Base-by-base conservation (phyloP, 2,888 invertebrate genomes). In the Rhopalosiphum nymphaeae region DNA sequence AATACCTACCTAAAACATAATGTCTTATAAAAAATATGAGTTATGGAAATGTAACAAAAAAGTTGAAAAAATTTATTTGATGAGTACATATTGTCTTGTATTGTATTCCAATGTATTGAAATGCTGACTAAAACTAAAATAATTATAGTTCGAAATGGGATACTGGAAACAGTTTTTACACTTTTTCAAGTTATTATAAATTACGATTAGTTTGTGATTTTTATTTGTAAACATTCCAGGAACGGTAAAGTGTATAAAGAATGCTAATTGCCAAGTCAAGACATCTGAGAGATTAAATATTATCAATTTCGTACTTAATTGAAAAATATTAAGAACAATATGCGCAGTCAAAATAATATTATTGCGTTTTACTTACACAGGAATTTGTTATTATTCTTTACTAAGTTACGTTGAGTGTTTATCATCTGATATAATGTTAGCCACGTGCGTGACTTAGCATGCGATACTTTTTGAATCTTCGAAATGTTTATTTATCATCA, bases 231-330 rank as follows among this genome's bases (percentile, higher is more conserved):
- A 92, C 87, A 92, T 87, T 87, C 61, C 26, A 10, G 29, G 92
- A 87, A 87, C 29, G 61, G 87, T 26, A 13, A 49, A 42, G 46
- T 49, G 49, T 53, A 42, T 16, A 42, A 67, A 26, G 13, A 92
- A 92, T 88, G 87, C 49, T 53, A 87, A 87, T 49, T 87, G 87
- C 49, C 42, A 92, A 87, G 49, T 87, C 87, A 46, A 4, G 86
- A n/a, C 49, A 67, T 67, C 67, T 61, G 57, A 92, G 61, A 87
- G 61, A 92, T 92, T 92, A 67, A 44, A 91, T 67, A 87, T 67
- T 92, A 87, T 87, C 49, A 87, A 87, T 88, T 29, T 36, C 11
- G 11, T 87, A 57, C 26, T 85, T 92, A 10, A 67, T 87, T 49
- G 49, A 86, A 67, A 57, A 57, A 29, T 53, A 78, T 53, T n/a